These are phyloP conservation scores for Nettapus auritus DNA, from an alignment of 2,113 vertebrate species.

Conservation along the genomic window DNA sequence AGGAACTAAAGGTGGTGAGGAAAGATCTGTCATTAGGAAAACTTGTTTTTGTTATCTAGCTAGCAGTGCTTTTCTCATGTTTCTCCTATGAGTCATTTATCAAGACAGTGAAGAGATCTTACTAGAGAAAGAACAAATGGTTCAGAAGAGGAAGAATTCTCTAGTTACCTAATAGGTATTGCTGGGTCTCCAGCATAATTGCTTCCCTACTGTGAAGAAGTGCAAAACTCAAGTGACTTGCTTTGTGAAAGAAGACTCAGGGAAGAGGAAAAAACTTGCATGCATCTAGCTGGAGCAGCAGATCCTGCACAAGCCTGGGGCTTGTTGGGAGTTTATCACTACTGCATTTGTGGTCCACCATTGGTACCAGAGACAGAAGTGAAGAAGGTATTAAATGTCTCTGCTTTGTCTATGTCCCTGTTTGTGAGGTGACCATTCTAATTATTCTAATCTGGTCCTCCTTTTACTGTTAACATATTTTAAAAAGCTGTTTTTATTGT, in stretches of 20 bases:
- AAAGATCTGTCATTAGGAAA: neutral
- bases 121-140: neutral
- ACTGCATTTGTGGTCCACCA: no score
- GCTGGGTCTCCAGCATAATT: neutral
- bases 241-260: neutral
- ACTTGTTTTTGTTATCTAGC: neutral
- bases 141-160: neutral
- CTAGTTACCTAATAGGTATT: neutral
- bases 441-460: no score
- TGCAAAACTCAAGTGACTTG: neutral
- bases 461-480: no score
- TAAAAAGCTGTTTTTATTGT: no score
- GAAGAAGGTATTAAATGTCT: no score
- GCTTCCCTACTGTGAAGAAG: neutral
- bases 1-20: neutral
- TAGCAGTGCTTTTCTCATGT: neutral
- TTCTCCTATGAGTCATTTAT: neutral
- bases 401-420: no score
- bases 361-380: no score
- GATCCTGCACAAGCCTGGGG: no score
- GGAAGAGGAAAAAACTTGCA: neutral
- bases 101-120: neutral
- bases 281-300: no score
- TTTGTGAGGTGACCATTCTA: no score
- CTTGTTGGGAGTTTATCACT: no score